A percentile compares a stretch with the other conserved stretches of the same genome.
Conservation (phyloP, 2,888 invertebrate species). For the Stramonita haemastoma region DNA sequence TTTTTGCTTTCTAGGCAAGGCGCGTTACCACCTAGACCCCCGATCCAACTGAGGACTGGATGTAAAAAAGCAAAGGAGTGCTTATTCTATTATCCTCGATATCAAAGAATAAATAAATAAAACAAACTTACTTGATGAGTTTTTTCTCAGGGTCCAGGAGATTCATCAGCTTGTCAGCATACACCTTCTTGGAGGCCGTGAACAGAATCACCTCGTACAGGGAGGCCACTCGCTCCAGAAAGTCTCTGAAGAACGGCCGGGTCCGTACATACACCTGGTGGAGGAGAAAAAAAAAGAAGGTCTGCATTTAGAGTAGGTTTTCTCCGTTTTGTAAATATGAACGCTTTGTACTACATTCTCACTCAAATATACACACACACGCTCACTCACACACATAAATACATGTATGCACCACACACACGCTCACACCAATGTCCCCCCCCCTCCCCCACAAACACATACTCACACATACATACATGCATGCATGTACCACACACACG, state of each 20-base stretch:
- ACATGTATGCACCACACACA: not conserved
- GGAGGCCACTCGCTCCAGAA: constrained; percentile 91
- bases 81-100: too few species aligned
- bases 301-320: too few species aligned
- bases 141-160: constrained; percentile 91
- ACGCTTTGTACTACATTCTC: not conserved
- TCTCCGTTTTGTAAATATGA: too few species aligned
- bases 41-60: too few species aligned
- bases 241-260: constrained; percentile 92
- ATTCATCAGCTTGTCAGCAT: constrained; percentile 95
- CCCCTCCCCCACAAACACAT: not conserved
- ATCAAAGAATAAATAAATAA: too few species aligned
- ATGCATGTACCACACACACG: not conserved
- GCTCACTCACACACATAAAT: not conserved
- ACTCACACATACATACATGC: not conserved
- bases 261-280: constrained; percentile 87
- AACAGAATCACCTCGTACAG: constrained; percentile 95
- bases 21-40: too few species aligned
- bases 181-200: constrained; percentile 96
- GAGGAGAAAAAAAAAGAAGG: too few species aligned
- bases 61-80: too few species aligned
- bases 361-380: not conserved
- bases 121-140: constrained; percentile 86
- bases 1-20: too few species aligned
- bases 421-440: not conserved